Base-by-base conservation (phyloP, 2,113 vertebrate genomes). In the Macrotis lagotis region DNA sequence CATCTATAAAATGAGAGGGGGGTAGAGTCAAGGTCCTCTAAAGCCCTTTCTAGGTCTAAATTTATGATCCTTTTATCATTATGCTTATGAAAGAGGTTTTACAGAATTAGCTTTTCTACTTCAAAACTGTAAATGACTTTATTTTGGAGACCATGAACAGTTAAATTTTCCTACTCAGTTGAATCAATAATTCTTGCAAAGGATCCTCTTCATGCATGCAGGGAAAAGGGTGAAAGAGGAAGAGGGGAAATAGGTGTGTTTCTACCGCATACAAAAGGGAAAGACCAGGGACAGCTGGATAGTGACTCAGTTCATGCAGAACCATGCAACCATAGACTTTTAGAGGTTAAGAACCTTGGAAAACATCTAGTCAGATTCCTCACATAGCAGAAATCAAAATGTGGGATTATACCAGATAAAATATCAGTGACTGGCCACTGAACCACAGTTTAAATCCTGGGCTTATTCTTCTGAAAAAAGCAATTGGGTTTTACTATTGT, bases 401-500 rank as follows among this genome's bases (percentile, higher is more conserved):
- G 16, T 53, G 74, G 66, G 89, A 90, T 55, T 88, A 48, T 44
- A 91, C 50, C 53, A 92, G 89, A 96, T 92, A 90, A 95, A 92
- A 94, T 92, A 90, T 53, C 92, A 92, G 88, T 93, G 95, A 8
- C 47, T 44, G 92, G 95, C 92, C 96, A 91, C 88, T 95, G 91
- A 96, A 91, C 66, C 92, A 91, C n/a, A 59, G 95, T 97, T 97
- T 96, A 93, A 96, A 97, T 97, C 96, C 92, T 92, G 94, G 91
- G 91, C 14, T 94, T 93, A 91, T 96, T 97, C 95, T 96, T 97
- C 95, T 48, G 93, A 97, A 96, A 83, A 95, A 48, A 95, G 94
- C 92, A 96, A 50, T 96, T 51, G 92, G 96, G 90, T 95, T 96
- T 93, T 91, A 93, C 93, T 89, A 93, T 93, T 96, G 94, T 94